phyloP scores from a whole-genome alignment of 23 tunicate genomes.

The Trididemnum clinides region DNA sequence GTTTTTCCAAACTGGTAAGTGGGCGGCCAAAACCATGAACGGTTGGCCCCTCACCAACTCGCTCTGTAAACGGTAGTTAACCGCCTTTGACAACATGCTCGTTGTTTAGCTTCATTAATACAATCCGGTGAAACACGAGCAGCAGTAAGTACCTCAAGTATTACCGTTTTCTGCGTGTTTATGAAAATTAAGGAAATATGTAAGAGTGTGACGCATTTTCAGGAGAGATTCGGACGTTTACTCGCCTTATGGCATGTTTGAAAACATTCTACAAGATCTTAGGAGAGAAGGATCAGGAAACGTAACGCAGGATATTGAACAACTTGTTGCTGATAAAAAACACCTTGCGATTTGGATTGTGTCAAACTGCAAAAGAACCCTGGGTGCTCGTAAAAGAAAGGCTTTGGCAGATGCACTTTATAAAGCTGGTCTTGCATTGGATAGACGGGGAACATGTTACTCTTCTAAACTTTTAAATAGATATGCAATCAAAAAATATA shows the following conservation, averaged over 20 bases:
- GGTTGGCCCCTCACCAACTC: no score
- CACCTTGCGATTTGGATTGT: slow-evolving; percentile 60
- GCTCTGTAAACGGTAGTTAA: no score
- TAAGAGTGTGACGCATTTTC: no score
- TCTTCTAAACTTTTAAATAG: no score
- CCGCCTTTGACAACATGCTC: no score
- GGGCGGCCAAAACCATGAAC: no score
- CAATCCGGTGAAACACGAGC: no score
- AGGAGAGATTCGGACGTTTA: not conserved
- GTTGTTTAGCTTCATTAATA: no score
- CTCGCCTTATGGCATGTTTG: not conserved
- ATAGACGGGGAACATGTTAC: slow-evolving; percentile 60
- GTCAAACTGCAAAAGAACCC: slow-evolving; percentile 53
- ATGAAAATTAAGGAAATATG: no score
- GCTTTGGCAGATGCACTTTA: slow-evolving; percentile 30
- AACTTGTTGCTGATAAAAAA: not conserved
- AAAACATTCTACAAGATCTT: not conserved
- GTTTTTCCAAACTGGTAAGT: no score
- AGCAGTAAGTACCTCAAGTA: no score
- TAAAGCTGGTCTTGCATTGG: slow-evolving; percentile 48
- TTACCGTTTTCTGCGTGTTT: no score
- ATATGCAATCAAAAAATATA: not conserved
- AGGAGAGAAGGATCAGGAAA: not conserved
- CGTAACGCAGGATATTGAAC: not conserved
- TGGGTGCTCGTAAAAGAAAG: slow-evolving; percentile 54